Base-by-base conservation (phyloP, 2,888 invertebrate genomes). In the Thysanoteuthis rhombus region DNA sequence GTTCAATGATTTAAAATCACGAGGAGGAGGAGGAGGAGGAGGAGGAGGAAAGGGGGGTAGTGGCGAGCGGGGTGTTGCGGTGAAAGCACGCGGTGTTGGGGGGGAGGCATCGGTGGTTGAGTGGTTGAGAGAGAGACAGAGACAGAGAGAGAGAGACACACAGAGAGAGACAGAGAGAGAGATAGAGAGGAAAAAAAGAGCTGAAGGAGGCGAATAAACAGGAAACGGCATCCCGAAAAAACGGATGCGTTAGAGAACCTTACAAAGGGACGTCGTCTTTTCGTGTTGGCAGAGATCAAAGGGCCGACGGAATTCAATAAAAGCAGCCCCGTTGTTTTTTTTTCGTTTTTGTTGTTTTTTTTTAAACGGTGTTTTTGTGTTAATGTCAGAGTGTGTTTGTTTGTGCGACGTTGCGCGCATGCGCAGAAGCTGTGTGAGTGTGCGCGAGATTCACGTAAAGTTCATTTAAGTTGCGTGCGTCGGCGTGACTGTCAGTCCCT, bases 291-390 rank as follows among this genome's bases (percentile, higher is more conserved):
- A 12, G n/a, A 75, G 75, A 75, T 75, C 75, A 75, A 75, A 75
- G 75, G 75, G n/a, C 75, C 75, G 75, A n/a, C 75, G 75, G 75
- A 75, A 75, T 75, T 75, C 75, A 75, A 75, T 75, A 75, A 75
- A 45, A 75, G n/a, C 75, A n/a, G n/a, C 16, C 75, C 75, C n/a
- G n/a, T n/a, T n/a, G n/a, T n/a, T n/a, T n/a, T n/a, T n/a, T n/a
- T n/a, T n/a, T n/a, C n/a, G n/a, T n/a, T n/a, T n/a, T n/a, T n/a
- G n/a, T n/a, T n/a, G n/a, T n/a, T n/a, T n/a, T n/a, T n/a, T n/a
- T 75, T 75, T n/a, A 75, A 75, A 75, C n/a, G 75, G 75, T 75
- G n/a, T 75, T 75, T 75, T 75, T 75, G 32, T 32, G 75, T n/a
- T 75, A 75, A 75, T 75, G 75, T 75, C n/a, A 36, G 5, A 19